These are phyloP conservation scores for Threskiornis aethiopicus DNA, from an alignment of 2,797 vertebrate species.

Conservation along the genomic window DNA sequence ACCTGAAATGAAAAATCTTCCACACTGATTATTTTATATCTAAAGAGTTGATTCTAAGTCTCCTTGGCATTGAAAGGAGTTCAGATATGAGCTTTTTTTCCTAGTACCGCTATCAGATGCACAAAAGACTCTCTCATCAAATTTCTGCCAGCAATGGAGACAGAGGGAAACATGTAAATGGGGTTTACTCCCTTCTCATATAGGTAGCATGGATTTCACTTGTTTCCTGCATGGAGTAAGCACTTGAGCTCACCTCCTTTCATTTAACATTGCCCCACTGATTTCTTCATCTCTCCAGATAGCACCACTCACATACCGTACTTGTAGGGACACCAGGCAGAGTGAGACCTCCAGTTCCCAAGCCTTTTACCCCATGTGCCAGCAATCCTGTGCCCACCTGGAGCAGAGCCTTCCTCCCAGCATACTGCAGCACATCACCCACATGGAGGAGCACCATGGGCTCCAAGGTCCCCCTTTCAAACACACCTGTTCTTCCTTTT, in stretches of 20 bases:
- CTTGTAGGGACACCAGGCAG: neutral
- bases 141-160: neutral
- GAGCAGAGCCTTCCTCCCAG: neutral
- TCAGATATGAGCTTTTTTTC: neutral
- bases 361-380: neutral
- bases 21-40: neutral
- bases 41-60: neutral
- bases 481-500: neutral
- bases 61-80: neutral
- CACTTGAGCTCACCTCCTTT: neutral
- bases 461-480: neutral
- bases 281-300: neutral
- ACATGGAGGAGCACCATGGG: fast-evolving
- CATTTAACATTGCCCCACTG: neutral
- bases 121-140: neutral
- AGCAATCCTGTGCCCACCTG: neutral
- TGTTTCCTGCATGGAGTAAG: neutral
- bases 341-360: neutral
- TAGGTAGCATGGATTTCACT: neutral
- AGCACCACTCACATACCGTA: neutral
- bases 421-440: neutral
- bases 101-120: neutral
- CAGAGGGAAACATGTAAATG: neutral
- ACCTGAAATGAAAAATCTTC: conserved; percentile 21
- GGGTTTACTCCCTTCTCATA: neutral